Conservation (phyloP, 1,140 invertebrate genomes). For the Diprion similis region DNA sequence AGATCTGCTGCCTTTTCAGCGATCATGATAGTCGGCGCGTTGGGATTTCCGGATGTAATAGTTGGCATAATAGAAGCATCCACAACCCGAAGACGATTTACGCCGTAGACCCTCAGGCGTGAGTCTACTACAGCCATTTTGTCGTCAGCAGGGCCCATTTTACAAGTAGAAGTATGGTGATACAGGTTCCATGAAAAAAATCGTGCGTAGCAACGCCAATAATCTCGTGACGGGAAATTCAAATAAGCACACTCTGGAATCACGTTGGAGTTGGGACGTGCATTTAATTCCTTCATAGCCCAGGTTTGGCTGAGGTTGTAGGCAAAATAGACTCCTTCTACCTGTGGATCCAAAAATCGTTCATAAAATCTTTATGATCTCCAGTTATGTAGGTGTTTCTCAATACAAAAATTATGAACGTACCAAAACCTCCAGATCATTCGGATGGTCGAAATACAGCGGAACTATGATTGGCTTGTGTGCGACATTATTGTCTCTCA, state of each 20-base stretch:
- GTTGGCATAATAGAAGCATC: conserved; percentile 76
- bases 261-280: no score
- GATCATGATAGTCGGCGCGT: conserved; percentile 74
- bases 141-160: conserved; percentile 41
- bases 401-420: conserved; percentile 35
- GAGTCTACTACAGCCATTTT: conserved; percentile 69
- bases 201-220: conserved; percentile 34
- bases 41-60: conserved; percentile 73
- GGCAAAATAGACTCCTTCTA: no score
- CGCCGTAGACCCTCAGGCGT: conserved; percentile 66
- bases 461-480: conserved; percentile 77
- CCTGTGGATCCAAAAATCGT: conserved; percentile 3
- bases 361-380: no score
- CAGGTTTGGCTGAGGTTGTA: no score
- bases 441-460: conserved; percentile 77
- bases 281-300: no score
- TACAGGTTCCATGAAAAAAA: background rate
- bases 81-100: conserved; percentile 68
- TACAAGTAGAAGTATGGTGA: conserved; percentile 11
- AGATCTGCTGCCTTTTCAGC: conserved; percentile 72
- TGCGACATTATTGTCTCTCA: conserved; percentile 74
- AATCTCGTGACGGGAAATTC: no score
- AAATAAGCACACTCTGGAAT: no score
- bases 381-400: background rate
- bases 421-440: conserved; percentile 72